Percentiles rank a stretch among this genome's conserved stretches.
These are phyloP conservation scores for Odontesthes bonariensis DNA, from an alignment of 2,113 vertebrate species.

Conservation along the genomic window DNA sequence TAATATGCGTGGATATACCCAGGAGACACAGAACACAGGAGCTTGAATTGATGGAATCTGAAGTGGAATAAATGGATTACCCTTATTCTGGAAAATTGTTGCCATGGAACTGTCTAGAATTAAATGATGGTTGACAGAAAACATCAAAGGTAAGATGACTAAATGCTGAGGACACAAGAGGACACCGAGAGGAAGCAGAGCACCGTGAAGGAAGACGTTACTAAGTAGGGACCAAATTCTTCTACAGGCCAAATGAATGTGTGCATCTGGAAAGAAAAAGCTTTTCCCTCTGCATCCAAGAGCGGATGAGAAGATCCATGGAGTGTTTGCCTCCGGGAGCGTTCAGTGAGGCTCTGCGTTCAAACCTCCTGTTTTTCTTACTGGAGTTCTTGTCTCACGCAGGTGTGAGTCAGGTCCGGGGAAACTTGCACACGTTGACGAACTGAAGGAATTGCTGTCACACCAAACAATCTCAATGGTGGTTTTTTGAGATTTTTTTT, in stretches of 20 bases:
- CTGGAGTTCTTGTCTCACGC: slow-evolving; percentile 60
- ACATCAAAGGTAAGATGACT: slow-evolving; percentile 62
- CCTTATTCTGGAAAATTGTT: slow-evolving; percentile 69
- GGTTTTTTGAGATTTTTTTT: slow-evolving; percentile 35
- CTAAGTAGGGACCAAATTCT: slow-evolving; percentile 72
- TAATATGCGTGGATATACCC: slow-evolving; percentile 64
- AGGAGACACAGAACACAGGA: slow-evolving; percentile 58
- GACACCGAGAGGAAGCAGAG: slow-evolving; percentile 46
- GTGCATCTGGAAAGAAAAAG: slow-evolving; percentile 39
- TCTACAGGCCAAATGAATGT: slow-evolving; percentile 49
- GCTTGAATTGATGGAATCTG: slow-evolving; percentile 62
- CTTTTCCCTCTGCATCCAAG: slow-evolving; percentile 44
- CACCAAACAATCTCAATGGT: slow-evolving; percentile 47
- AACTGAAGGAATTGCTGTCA: slow-evolving; percentile 52
- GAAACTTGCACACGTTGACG: slow-evolving; percentile 40
- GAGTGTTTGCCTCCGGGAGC: slow-evolving; percentile 61
- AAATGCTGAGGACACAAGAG: slow-evolving; percentile 59
- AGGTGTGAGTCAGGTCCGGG: slow-evolving; percentile 64
- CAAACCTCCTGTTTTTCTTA: slow-evolving; percentile 52
- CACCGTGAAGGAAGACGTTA: slow-evolving; percentile 34
- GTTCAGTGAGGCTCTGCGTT: slow-evolving; percentile 51
- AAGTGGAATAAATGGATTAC: slow-evolving; percentile 79
- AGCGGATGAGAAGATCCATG: slow-evolving; percentile 68
- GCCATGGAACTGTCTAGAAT: slow-evolving; percentile 73
- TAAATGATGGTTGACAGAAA: slow-evolving; percentile 65